A percentile compares a stretch with the other conserved stretches of the same genome.
Conservation (phyloP, 2,888 invertebrate species). For the Amblyteles armatorius region DNA sequence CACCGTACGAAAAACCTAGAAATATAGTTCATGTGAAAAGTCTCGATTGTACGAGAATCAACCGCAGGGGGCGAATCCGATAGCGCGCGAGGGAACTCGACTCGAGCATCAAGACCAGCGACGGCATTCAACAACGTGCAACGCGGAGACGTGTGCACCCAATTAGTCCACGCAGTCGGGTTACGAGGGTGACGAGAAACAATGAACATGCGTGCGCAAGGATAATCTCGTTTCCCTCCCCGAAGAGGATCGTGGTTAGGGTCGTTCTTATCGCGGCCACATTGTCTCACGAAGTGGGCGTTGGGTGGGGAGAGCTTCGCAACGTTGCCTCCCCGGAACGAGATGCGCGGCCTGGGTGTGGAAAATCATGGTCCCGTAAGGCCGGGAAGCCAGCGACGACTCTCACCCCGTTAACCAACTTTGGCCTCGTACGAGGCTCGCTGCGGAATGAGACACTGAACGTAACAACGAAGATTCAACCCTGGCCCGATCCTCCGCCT, state of each 20-base stretch:
- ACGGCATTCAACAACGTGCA: neutral
- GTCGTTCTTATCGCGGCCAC: neutral
- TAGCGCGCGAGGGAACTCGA: constrained; percentile 20
- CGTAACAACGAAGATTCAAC: constrained; percentile 50
- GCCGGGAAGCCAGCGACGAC: neutral
- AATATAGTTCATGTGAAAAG: neutral
- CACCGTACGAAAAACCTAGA: neutral
- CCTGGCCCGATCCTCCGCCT: constrained; percentile 20
- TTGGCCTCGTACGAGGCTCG: neutral
- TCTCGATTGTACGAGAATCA: constrained; percentile 6
- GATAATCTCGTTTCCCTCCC: neutral
- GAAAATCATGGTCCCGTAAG: neutral
- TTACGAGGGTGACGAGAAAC: neutral
- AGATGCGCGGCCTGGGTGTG: neutral
- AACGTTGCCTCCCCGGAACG: neutral
- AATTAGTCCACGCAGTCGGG: neutral
- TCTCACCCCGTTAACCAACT: neutral
- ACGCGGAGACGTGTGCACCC: neutral
- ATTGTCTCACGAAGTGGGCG: constrained; percentile 2
- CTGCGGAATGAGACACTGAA: constrained; percentile 48
- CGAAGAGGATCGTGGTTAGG: neutral
- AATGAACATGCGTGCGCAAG: neutral
- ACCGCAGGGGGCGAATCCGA: neutral
- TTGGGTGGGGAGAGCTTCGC: neutral
- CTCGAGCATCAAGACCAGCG: neutral